These are phyloP conservation scores for Holacanthella duospinosa DNA, from an alignment of 2,888 invertebrate species.

Conservation along the genomic window DNA sequence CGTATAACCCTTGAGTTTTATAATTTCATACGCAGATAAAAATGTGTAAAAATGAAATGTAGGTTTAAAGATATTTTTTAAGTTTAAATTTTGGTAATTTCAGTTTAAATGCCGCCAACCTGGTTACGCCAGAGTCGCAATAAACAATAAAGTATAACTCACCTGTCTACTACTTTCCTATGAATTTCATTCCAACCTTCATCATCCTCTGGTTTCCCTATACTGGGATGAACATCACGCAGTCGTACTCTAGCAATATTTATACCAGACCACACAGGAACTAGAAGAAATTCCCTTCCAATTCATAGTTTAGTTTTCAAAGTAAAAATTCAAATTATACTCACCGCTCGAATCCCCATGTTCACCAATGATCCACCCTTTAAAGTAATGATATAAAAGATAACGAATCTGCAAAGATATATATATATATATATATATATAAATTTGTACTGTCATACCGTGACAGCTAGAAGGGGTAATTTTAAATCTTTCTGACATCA, in stretches of 20 bases:
- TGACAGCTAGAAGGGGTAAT: conserved; percentile 76
- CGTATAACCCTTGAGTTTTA: conserved; percentile 78
- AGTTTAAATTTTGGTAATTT: too few relatives aligned
- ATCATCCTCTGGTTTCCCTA: conserved; percentile 60
- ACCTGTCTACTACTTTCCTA: conserved; percentile 64
- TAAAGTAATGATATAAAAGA: too few relatives aligned
- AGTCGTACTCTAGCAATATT: conserved; percentile 81
- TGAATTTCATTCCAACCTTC: conserved; percentile 73
- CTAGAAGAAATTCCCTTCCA: too few relatives aligned
- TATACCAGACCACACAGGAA: conserved; percentile 87
- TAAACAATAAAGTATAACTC: conserved; percentile 11
- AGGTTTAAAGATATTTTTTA: too few relatives aligned
- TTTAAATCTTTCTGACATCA: conserved; percentile 68
- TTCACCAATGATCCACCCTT: conserved; percentile 90
- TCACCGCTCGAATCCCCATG: conserved; percentile 80
- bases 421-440: too few relatives aligned
- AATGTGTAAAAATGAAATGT: background rate
- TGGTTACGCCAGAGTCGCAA: too few relatives aligned
- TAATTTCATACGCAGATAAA: conserved; percentile 64
- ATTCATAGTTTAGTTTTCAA: too few relatives aligned
- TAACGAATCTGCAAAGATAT: too few relatives aligned
- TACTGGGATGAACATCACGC: conserved; percentile 60
- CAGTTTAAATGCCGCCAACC: too few relatives aligned
- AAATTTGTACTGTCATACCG: too few relatives aligned
- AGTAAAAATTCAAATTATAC: too few relatives aligned